Evolutionary conservation across 2,888 invertebrate species (phyloP).

Genomic region (Caenorhabditis uteleia): DNA sequence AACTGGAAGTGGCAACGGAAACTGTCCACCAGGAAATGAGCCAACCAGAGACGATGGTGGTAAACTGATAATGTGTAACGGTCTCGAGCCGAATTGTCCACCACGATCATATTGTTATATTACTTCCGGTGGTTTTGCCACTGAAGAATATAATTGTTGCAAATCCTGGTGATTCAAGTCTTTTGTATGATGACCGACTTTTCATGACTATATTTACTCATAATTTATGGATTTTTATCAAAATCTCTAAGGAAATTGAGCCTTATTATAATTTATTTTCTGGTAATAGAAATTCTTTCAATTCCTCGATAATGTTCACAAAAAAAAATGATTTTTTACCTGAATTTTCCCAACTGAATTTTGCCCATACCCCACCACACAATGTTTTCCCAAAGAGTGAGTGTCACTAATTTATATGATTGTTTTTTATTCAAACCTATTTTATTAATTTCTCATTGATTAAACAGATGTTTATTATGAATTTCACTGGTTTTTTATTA

Average conservation of each 20-base stretch:
- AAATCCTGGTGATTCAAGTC: constrained; percentile 55
- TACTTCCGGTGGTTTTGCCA: constrained; percentile 65
- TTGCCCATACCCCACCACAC: constrained; percentile 14
- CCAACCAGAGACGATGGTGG: constrained; percentile 59
- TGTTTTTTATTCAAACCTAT: not conserved
- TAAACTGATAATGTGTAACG: constrained; percentile 62
- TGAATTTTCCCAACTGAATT: constrained; percentile 7
- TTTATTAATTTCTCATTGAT: not conserved
- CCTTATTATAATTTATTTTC: too few relatives aligned
- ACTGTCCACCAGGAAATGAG: constrained; percentile 67
- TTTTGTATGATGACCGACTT: too few relatives aligned
- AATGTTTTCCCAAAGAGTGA: constrained; percentile 25
- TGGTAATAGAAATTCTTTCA: constrained; percentile 35
- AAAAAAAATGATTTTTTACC: not conserved
- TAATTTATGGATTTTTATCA: not conserved
- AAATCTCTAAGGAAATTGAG: not conserved
- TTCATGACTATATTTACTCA: not conserved
- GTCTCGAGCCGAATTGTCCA: constrained; percentile 67
- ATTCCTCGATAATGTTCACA: constrained; percentile 1
- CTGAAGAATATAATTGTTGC: constrained; percentile 68
- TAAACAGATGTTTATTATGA: too few relatives aligned
- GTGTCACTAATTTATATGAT: constrained; percentile 44
- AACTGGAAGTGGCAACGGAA: constrained; percentile 54
- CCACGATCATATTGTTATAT: constrained; percentile 69
- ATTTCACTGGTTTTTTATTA: constrained; percentile 14